Conservation (phyloP, 2,797 vertebrate species). For the Spinus pinus region DNA sequence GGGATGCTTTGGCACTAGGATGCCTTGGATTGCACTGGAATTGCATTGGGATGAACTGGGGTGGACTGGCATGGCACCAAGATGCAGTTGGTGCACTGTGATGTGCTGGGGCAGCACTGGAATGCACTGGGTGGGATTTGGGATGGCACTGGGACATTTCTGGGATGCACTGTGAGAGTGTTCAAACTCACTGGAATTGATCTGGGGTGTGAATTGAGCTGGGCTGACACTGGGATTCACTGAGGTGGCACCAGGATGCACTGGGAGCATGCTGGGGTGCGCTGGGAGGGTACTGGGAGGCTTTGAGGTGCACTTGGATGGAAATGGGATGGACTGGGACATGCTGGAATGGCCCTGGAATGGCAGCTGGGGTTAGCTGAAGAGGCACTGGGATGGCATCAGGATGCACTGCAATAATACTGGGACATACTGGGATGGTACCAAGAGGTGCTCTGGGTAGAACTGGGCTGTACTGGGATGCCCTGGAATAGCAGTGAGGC, state of each 20-base stretch:
- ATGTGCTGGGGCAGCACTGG: background rate
- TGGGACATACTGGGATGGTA: background rate
- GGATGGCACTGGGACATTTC: background rate
- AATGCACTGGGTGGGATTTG: background rate
- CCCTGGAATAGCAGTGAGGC: background rate
- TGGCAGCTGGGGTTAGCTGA: background rate
- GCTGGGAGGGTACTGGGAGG: background rate
- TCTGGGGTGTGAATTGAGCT: background rate
- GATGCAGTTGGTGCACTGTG: background rate
- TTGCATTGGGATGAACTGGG: background rate
- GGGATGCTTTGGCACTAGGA: background rate
- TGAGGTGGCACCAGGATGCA: background rate
- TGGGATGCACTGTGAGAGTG: background rate
- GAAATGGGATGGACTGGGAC: background rate
- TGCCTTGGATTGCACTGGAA: background rate
- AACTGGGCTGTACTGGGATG: background rate
- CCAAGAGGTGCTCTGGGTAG: background rate
- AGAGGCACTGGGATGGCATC: background rate
- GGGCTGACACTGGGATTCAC: background rate
- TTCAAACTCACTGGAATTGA: background rate
- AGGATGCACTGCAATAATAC: background rate
- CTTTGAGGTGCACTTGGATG: background rate
- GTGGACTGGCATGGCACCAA: background rate
- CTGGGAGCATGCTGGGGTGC: background rate
- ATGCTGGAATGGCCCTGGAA: background rate